Evolutionary conservation across 2,888 invertebrate genomes (phyloP), one percentile per base, ranked within the genome.

Genomic region (Bugulina stolonifera): DNA sequence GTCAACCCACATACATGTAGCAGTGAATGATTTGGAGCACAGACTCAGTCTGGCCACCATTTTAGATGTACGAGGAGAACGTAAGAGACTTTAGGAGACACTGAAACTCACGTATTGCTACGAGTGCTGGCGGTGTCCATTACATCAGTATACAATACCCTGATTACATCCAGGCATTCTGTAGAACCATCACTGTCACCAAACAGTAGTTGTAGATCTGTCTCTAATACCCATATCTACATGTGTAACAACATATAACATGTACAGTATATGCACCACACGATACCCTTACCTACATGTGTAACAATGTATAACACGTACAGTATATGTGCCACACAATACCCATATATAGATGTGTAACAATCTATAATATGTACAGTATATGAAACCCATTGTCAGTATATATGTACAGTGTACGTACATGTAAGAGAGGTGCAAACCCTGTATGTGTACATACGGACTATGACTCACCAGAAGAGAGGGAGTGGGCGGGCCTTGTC

Each of bases 181-280:
- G 27, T 32, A 25, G 29, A 29, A 3, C 64, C 64, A 27, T 64
- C 64, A 64, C 25, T 25, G 10, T 55, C 55, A 25, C 32, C 64
- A 34, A 64, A 32, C 64, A 64, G 29, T 14, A 64, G 34, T n/a
- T 34, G 29, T 34, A 34, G 10, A 27, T 64, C 64, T 64, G 5
- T 27, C 32, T 64, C 29, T 14, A 64, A 10, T 14, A 64, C 32
- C 64, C 64, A 64, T 10, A 64, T n/a, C 64, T 64, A 57, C 52
- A 10, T 52, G 52, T 14, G 52, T 52, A 52, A 14, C 52, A 10
- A 10, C 18, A 18, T 14, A 25, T 57, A 43, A 43, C 43, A 43
- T 10, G 5, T 14, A 23, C 23, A 57, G 57, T 22, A 57, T 57
- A 57, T 14, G 52, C 52, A 10, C 3, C 57, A 57, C 23, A 22